phyloP scores from a whole-genome alignment of 1,140 invertebrate species.

The Diorhabda elongata region DNA sequence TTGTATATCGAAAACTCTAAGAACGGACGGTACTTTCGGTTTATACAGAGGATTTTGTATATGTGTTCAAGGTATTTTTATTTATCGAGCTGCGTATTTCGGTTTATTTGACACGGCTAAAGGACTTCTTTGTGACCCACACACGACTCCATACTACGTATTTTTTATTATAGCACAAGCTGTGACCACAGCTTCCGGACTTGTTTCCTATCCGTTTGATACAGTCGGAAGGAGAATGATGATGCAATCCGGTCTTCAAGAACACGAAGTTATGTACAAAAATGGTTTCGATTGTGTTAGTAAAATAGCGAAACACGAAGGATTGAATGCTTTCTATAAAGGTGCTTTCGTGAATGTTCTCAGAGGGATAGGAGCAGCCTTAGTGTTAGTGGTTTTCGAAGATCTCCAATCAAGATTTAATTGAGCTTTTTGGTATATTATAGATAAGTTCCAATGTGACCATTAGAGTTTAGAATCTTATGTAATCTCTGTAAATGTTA shows the following conservation, averaged over 20 bases:
- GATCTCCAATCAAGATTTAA: conserved; percentile 62
- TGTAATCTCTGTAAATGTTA: too few relatives aligned
- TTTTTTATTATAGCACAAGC: conserved; percentile 80
- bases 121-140: conserved; percentile 77
- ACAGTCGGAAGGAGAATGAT: conserved; percentile 88
- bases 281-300: conserved; percentile 68
- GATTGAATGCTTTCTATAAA: conserved; percentile 68
- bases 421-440: too few relatives aligned
- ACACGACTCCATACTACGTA: conserved; percentile 70
- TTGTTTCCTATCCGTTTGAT: conserved; percentile 85
- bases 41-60: conserved; percentile 88
- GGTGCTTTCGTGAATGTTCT: conserved; percentile 76
- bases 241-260: conserved; percentile 73
- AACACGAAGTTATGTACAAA: conserved; percentile 66
- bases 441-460: too few relatives aligned
- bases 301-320: conserved; percentile 64
- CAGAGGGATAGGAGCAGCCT: conserved; percentile 71
- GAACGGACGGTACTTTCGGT: conserved; percentile 74
- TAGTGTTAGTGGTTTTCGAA: conserved; percentile 74
- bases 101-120: conserved; percentile 90
- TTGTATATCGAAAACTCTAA: conserved; percentile 79
- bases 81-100: conserved; percentile 89
- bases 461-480: too few relatives aligned
- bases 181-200: conserved; percentile 44
- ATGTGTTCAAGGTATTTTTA: conserved; percentile 84